Evolutionary conservation across 2,113 vertebrate species (phyloP).

Genomic region (Melanerpes aurifrons): DNA sequence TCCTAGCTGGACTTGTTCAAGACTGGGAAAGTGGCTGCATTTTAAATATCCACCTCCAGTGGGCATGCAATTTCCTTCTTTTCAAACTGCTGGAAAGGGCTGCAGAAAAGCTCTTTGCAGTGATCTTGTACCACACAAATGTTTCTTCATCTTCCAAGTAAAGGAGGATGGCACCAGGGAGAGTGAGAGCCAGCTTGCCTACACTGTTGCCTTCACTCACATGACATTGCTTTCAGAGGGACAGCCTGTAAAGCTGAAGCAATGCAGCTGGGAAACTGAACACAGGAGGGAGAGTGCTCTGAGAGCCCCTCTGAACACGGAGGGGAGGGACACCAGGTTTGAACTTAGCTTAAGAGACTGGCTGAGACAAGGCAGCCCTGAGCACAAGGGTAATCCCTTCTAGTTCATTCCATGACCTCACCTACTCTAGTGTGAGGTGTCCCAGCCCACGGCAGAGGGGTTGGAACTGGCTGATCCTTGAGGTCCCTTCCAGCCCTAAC

Average conservation of each 20-base stretch:
- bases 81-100: background rate
- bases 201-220: background rate
- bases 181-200: background rate
- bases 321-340: background rate
- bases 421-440: too few species aligned
- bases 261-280: fast-evolving
- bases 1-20: background rate
- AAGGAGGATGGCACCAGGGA: background rate
- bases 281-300: fast-evolving
- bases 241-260: background rate
- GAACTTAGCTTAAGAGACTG: background rate
- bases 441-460: too few species aligned
- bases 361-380: background rate
- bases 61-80: background rate
- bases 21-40: background rate
- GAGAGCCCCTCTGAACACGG: background rate
- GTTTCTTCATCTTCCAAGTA: background rate
- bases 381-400: background rate
- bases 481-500: too few species aligned
- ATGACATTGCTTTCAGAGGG: background rate
- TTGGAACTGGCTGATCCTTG: too few species aligned
- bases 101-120: background rate
- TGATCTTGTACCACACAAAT: background rate
- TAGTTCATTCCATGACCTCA: background rate
- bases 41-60: background rate